Evolutionary conservation across 2,113 vertebrate species (phyloP).

Genomic region (Perca fluviatilis): DNA sequence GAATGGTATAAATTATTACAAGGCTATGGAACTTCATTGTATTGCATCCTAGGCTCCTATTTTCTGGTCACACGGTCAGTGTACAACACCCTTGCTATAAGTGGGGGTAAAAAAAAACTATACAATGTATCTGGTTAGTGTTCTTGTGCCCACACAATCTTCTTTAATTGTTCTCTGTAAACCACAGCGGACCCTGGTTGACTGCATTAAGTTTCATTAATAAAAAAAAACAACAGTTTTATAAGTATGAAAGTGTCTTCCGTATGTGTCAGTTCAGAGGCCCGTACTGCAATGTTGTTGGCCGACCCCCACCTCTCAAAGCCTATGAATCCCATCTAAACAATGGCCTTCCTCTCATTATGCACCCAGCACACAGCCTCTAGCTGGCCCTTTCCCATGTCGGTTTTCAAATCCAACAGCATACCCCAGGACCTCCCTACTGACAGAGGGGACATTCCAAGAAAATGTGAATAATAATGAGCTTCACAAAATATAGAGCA

Average conservation of each 20-base stretch:
- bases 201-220: slow-evolving; percentile 20
- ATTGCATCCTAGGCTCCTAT: neutral
- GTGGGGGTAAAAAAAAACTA: neutral
- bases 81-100: neutral
- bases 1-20: neutral
- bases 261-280: slow-evolving; percentile 53
- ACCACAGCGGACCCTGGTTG: slow-evolving; percentile 7
- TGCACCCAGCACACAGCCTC: slow-evolving; percentile 70
- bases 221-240: slow-evolving; percentile 27
- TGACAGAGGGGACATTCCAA: slow-evolving; percentile 54
- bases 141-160: slow-evolving; percentile 18
- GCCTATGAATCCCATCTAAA: slow-evolving; percentile 64
- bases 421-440: slow-evolving; percentile 45
- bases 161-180: slow-evolving; percentile 27
- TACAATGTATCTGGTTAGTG: neutral
- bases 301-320: slow-evolving; percentile 47
- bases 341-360: slow-evolving; percentile 81
- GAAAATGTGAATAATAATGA: slow-evolving; percentile 50
- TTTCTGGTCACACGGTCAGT: neutral
- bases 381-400: slow-evolving; percentile 80
- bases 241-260: slow-evolving; percentile 43
- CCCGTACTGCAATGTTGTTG: slow-evolving; percentile 33
- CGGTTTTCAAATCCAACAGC: slow-evolving; percentile 59
- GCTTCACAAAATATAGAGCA: neutral
- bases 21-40: neutral